These are phyloP conservation scores for Sarcophaga peregrina DNA, from an alignment of 1,140 invertebrate species.

Conservation along the genomic window DNA sequence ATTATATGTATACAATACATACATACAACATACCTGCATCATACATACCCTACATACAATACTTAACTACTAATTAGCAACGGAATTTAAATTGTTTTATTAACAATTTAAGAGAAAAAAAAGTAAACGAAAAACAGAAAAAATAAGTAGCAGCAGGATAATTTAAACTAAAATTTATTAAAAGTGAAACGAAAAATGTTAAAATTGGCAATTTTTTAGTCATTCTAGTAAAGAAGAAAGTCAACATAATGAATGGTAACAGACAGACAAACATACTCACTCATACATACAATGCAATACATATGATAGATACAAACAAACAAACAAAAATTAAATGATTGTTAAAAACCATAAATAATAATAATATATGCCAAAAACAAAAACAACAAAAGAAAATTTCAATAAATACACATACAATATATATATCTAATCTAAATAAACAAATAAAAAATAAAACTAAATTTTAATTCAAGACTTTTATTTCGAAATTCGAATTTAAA, in stretches of 20 bases:
- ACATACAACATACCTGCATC: too few relatives aligned
- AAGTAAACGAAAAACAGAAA: neutral
- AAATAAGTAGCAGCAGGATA: too few relatives aligned
- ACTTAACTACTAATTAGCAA: neutral
- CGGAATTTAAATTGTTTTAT: neutral
- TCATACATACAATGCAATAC: too few relatives aligned
- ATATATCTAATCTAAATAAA: slow-evolving; percentile 18
- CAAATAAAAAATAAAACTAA: neutral
- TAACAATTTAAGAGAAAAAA: neutral
- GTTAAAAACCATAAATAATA: neutral
- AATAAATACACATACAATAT: neutral
- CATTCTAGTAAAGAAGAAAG: neutral
- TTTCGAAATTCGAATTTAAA: too few relatives aligned
- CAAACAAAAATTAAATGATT: neutral
- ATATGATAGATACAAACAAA: neutral
- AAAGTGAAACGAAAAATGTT: too few relatives aligned
- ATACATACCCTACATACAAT: too few relatives aligned
- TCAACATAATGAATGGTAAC: neutral
- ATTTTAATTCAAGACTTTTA: too few relatives aligned
- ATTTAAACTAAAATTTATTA: too few relatives aligned
- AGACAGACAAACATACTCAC: neutral
- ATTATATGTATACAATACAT: too few relatives aligned
- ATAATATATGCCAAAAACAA: slow-evolving; percentile 5
- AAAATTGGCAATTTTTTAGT: neutral
- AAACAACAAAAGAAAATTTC: neutral